phyloP scores from a whole-genome alignment of 2,797 vertebrate species.

The Pachyuromys duprasi region DNA sequence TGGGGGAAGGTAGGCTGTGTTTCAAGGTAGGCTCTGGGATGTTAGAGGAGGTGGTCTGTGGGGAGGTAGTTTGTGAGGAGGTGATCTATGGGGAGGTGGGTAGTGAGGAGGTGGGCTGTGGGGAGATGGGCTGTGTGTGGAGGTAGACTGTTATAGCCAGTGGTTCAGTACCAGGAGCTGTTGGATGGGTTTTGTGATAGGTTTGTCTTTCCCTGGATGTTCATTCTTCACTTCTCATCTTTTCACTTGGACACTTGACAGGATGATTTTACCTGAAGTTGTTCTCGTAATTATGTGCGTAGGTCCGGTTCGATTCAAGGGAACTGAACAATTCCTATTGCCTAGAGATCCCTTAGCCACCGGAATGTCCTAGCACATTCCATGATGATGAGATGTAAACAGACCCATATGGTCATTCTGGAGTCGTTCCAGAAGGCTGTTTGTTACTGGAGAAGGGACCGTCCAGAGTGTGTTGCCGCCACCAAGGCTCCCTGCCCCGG shows the following conservation, averaged over 20 bases:
- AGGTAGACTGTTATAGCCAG: background rate
- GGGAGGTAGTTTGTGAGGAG: too few relatives aligned
- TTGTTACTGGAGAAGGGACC: background rate
- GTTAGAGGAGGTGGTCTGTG: too few relatives aligned
- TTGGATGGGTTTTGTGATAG: background rate
- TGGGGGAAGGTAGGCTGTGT: background rate
- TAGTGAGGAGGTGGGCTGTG: background rate
- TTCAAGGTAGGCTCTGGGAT: too few relatives aligned
- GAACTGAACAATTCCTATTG: background rate
- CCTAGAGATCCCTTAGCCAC: background rate
- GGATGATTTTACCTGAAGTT: background rate
- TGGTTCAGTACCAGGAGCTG: too few relatives aligned
- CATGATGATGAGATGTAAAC: background rate
- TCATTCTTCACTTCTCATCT: background rate
- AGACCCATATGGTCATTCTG: background rate
- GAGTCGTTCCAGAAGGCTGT: background rate
- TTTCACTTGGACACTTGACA: slow-evolving; percentile 34
- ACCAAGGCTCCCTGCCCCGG: background rate
- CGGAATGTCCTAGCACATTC: background rate
- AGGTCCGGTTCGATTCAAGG: background rate
- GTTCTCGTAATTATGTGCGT: background rate
- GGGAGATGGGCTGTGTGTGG: too few relatives aligned
- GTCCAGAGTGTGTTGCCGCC: too few relatives aligned
- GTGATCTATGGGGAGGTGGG: too few relatives aligned
- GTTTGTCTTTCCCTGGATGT: background rate